Base-by-base conservation (phyloP, 2,888 invertebrate genomes). In the Carabus problematicus region DNA sequence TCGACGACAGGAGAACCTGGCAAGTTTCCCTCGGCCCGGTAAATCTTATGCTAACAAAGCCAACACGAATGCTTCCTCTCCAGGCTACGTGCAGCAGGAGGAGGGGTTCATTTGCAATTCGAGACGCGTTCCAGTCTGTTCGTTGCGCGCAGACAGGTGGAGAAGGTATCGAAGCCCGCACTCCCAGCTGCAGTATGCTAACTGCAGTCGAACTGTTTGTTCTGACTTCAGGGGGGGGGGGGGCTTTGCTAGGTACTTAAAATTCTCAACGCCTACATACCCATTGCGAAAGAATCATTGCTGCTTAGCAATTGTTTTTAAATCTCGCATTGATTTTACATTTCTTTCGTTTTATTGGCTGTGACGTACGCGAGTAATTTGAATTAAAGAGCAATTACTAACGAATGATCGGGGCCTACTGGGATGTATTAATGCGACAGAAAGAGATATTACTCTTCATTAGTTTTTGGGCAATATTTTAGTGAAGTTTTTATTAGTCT, bases 141-240 rank as follows among this genome's bases (percentile, higher is more conserved):
- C 56, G 56, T 47, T 18, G 12, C 29, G 4, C 40, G 43, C 14
- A 52, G 60, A 60, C 68, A 68, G 60, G 60, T 68, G 68, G 56
- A 64, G 47, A 55, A 55, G 68, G 42, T 68, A 60, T 68, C 43
- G 68, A 64, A 64, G 42, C 43, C 43, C 29, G 29, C 29, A 39
- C 19, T 19, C 42, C 16, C 11, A 45, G 54, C 52, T 68, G 55
- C 68, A 68, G 68, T 68, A 68, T 68, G 68, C 68, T 68, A 60
- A 68, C 60, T 68, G 68, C 68, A 68, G 60, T 60, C 55, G 39
- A 61, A 60, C 68, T 68, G 61, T 68, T 68, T 68, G 68, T 68
- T 60, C 68, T 68, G 29, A 29, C 29, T 29, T 29, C 29, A 29
- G 29, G 29, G 29, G 29, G 29, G 29, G 29, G 29, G 29, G 29